Conservation (phyloP, 2,888 invertebrate species). For the Drosophila aldrichi region DNA sequence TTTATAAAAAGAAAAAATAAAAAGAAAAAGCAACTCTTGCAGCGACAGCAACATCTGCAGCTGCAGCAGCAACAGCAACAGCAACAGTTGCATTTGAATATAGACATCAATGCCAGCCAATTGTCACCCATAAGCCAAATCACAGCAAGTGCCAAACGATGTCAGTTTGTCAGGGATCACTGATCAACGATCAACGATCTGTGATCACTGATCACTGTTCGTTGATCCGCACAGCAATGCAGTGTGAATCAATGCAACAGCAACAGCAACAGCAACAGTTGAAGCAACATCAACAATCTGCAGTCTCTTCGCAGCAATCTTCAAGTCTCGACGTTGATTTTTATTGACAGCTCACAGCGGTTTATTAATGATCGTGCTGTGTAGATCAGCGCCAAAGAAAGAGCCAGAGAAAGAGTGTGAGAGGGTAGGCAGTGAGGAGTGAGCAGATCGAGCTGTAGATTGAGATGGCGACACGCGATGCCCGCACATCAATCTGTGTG, state of each 20-base stretch:
- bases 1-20: conserved; percentile 5
- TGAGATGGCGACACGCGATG: conserved; percentile 62
- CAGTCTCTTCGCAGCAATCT: conserved; percentile 10
- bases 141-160: conserved; percentile 73
- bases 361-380: conserved; percentile 83
- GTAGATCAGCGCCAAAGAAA: conserved; percentile 22
- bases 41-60: conserved; percentile 7
- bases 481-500: conserved; percentile 71
- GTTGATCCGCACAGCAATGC: conserved; percentile 49
- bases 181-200: conserved; percentile 19
- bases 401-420: conserved; percentile 11
- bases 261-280: conserved; percentile 8
- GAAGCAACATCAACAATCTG: too few species aligned
- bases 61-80: conserved; percentile 9
- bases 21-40: conserved; percentile 5
- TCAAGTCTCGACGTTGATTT: conserved; percentile 70
- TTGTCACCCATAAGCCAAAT: conserved; percentile 70
- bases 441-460: conserved; percentile 15
- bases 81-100: conserved; percentile 42
- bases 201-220: conserved; percentile 20
- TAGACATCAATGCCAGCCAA: conserved; percentile 64
- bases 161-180: conserved; percentile 56
- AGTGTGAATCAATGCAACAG: conserved; percentile 31
- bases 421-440: background rate
- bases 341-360: conserved; percentile 84